These are phyloP conservation scores for Stenoptilia bipunctidactyla DNA, from an alignment of 2,888 invertebrate genomes.

Conservation along the genomic window DNA sequence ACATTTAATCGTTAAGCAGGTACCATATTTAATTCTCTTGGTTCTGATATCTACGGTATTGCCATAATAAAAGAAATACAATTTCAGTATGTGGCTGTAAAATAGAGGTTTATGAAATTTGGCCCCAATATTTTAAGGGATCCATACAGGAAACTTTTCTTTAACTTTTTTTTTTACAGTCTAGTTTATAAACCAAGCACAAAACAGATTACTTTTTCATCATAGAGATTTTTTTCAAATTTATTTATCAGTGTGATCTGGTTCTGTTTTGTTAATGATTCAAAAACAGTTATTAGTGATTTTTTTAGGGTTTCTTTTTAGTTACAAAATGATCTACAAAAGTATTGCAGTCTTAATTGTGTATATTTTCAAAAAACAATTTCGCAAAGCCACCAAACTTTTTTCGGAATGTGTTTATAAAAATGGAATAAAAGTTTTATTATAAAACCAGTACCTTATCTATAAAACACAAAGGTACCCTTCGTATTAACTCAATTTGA, in stretches of 20 bases:
- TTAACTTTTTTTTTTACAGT: too few species aligned
- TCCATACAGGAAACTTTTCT: slow-evolving; percentile 38
- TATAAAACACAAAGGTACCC: slow-evolving; percentile 14
- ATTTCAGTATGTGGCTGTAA: not conserved
- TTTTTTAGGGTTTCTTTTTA: too few species aligned
- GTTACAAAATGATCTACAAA: too few species aligned
- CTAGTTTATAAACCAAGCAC: too few species aligned
- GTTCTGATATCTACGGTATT: slow-evolving; percentile 18
- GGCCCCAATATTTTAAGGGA: slow-evolving; percentile 62
- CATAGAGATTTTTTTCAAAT: too few species aligned
- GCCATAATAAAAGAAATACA: slow-evolving; percentile 13
- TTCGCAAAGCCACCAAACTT: not conserved
- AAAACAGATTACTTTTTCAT: too few species aligned
- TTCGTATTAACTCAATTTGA: slow-evolving; percentile 58
- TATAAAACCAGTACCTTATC: not conserved
- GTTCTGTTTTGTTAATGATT: too few species aligned
- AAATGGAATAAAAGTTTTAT: not conserved
- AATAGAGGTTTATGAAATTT: slow-evolving; percentile 29
- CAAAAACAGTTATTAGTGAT: too few species aligned
- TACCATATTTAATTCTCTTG: slow-evolving; percentile 45
- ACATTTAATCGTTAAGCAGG: slow-evolving; percentile 47
- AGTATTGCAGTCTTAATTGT: too few species aligned
- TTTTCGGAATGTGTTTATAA: not conserved
- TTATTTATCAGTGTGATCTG: too few species aligned
- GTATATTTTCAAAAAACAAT: too few species aligned